Percentiles rank a stretch among this genome's conserved stretches.
phyloP scores from a whole-genome alignment of 2,888 invertebrate genomes.

The Eilema depressum region DNA sequence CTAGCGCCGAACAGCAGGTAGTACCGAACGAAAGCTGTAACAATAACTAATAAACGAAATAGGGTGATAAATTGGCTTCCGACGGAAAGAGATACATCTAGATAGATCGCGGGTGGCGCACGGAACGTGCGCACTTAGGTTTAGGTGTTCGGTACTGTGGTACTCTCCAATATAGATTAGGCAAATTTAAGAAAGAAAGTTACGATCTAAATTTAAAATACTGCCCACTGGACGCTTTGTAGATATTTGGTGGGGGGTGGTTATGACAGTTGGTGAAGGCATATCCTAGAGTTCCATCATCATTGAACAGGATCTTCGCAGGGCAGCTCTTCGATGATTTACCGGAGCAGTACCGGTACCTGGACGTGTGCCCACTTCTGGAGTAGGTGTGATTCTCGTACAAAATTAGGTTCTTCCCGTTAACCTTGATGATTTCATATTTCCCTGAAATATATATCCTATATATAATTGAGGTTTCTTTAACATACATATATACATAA shows the following conservation, averaged over 20 bases:
- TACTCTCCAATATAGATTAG: too few relatives aligned
- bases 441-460: neutral
- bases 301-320: slow-evolving; percentile 30
- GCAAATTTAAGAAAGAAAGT: too few relatives aligned
- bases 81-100: too few relatives aligned
- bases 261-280: slow-evolving; percentile 13
- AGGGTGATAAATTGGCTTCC: too few relatives aligned
- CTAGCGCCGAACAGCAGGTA: too few relatives aligned
- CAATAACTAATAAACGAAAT: too few relatives aligned
- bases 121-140: too few relatives aligned
- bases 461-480: neutral
- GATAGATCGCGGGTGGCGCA: too few relatives aligned
- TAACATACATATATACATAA: too few relatives aligned
- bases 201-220: slow-evolving; percentile 25
- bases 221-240: slow-evolving; percentile 14
- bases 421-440: slow-evolving; percentile 26
- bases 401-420: slow-evolving; percentile 24
- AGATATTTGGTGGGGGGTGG: slow-evolving; percentile 37
- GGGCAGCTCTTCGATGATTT: slow-evolving; percentile 29
- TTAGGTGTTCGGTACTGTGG: too few relatives aligned
- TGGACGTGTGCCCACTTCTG: slow-evolving; percentile 20
- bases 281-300: slow-evolving; percentile 24
- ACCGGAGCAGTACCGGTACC: slow-evolving; percentile 35
- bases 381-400: slow-evolving; percentile 31
- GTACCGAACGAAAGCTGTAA: too few relatives aligned